Conservation (phyloP, 2,888 invertebrate species). For the Augochlorella aurata region DNA sequence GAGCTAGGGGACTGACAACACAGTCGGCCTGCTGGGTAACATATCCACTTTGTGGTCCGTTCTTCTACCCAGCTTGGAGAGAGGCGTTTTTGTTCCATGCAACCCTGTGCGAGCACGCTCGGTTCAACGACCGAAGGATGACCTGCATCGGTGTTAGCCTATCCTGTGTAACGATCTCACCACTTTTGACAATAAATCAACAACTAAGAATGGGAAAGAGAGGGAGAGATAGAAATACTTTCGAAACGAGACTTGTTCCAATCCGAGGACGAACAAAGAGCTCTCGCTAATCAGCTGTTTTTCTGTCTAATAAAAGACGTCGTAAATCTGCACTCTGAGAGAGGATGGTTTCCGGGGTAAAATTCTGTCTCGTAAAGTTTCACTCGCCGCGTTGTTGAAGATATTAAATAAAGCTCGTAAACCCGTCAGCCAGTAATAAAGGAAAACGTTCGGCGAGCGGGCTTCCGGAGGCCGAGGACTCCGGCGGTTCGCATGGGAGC, state of each 20-base stretch:
- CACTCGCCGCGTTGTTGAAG: constrained; percentile 17
- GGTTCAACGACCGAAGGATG: constrained; percentile 64
- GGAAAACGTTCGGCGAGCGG: constrained; percentile 26
- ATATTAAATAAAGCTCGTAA: constrained; percentile 36
- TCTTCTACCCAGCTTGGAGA: constrained; percentile 8
- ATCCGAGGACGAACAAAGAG: background rate
- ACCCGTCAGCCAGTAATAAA: constrained; percentile 15
- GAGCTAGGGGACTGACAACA: constrained; percentile 42
- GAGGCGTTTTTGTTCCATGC: constrained; percentile 54
- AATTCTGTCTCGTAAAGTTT: background rate
- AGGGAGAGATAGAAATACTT: background rate
- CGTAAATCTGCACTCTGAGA: background rate
- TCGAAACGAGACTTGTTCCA: background rate
- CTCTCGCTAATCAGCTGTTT: background rate
- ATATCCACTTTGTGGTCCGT: constrained; percentile 52
- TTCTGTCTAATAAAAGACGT: background rate
- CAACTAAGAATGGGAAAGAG: background rate
- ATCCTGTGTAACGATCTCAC: constrained; percentile 3
- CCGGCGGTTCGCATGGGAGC: constrained; percentile 14
- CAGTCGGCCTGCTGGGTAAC: constrained; percentile 8
- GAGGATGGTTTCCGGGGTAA: background rate
- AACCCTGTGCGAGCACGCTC: constrained; percentile 24
- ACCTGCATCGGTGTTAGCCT: constrained; percentile 59
- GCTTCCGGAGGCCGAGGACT: constrained; percentile 41
- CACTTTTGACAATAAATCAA: background rate